Evolutionary conservation across 2,888 invertebrate genomes (phyloP), one percentile per base, ranked within the genome.

Genomic region (Abrostola tripartita): DNA sequence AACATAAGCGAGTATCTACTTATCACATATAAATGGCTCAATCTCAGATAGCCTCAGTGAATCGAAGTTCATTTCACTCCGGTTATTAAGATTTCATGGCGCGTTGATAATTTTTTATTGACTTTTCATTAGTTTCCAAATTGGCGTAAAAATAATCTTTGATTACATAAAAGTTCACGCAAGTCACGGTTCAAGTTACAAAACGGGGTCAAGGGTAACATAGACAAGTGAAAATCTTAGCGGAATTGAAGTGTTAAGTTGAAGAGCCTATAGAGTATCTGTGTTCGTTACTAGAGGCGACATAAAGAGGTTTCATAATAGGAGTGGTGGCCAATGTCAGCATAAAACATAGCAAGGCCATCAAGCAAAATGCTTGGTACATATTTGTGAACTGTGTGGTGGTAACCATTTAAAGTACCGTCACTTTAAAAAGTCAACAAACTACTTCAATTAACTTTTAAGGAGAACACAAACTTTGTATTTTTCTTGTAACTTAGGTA

Each of bases 71-170:
- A 47, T 47, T 47, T 47, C 44, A 47, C 44, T 47, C 24, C 44
- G 44, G 14, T 47, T 47, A 14, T 47, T 47, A 24, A 47, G 24
- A 47, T 47, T 47, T 47, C 12, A 41, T 40, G 35, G 6, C 37
- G n/a, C 8, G 52, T 41, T 53, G 35, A 11, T 36, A 53, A 53
- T 14, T 44, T 67, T 52, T 51, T 49, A 70, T 7, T 37, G 9
- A 5, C 1, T 61, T 37, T 56, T 65, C 38, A 57, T 60, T 61
- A 24, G 35, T 42, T 66, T 51, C 47, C 51, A 40, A 55, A 52
- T 59, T 38, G 47, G 52, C 62, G 68, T 68, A 47, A 61, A 72
- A 76, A 67, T 61, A 58, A 61, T 58, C 35, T 47, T 52, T 64
- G 58, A 60, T 62, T 58, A 68, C 51, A 61, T 58, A 51, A 24